These are phyloP conservation scores for Hyles vespertilio DNA, from an alignment of 1,140 invertebrate species.

Conservation along the genomic window DNA sequence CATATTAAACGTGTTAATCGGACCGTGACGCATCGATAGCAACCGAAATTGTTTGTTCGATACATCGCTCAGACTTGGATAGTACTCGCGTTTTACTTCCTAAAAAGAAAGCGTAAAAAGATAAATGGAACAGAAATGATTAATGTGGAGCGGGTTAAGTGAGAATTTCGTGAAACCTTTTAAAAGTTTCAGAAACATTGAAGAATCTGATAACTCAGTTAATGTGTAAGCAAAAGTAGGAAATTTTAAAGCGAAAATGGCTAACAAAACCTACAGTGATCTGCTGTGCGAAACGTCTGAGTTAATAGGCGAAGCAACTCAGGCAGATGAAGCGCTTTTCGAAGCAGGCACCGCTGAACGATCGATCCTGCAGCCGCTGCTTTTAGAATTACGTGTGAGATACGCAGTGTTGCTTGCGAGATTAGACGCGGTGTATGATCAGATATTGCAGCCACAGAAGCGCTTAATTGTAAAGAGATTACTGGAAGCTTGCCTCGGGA, in stretches of 20 bases:
- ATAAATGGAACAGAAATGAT: too few species aligned
- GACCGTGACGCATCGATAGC: conserved; percentile 51
- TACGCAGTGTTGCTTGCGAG: conserved; percentile 88
- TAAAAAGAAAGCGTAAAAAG: too few species aligned
- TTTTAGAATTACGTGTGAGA: conserved; percentile 83
- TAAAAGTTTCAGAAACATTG: neutral
- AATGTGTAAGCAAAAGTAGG: conserved; percentile 1
- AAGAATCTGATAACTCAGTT: neutral
- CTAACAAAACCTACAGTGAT: conserved; percentile 82
- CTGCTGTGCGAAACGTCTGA: conserved; percentile 80
- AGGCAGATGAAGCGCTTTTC: conserved; percentile 79
- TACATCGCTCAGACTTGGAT: conserved; percentile 21
- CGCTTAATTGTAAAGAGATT: conserved; percentile 85
- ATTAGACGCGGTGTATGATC: conserved; percentile 90
- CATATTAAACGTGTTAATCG: conserved; percentile 43
- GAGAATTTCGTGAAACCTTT: neutral
- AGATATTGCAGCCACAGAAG: conserved; percentile 95
- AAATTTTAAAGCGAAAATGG: conserved; percentile 75
- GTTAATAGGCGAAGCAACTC: conserved; percentile 79
- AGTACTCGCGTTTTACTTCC: too few species aligned
- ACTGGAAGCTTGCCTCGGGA: conserved; percentile 87
- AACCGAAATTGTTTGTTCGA: conserved; percentile 43
- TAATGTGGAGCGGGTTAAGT: neutral
- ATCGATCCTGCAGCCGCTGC: conserved; percentile 73
- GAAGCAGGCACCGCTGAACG: conserved; percentile 79